phyloP scores from a whole-genome alignment of 2,113 vertebrate genomes.

The Antigone vipio region DNA sequence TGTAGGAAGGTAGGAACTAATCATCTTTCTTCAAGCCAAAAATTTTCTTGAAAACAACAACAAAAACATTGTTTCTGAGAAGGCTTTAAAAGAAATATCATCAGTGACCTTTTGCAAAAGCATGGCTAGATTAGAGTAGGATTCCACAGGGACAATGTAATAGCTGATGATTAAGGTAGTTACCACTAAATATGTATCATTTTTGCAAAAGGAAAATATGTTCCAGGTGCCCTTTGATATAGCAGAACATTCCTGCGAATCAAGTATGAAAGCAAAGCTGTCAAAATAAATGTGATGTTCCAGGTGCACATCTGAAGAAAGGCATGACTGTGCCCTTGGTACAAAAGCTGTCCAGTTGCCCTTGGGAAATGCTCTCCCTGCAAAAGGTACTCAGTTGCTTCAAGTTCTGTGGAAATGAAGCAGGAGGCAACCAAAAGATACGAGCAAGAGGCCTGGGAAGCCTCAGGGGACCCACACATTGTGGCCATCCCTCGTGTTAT shows the following conservation, averaged over 20 bases:
- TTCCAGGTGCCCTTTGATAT: neutral
- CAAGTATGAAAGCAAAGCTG: conserved; percentile 13
- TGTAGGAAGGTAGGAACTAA: neutral
- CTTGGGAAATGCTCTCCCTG: neutral
- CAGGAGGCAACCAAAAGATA: neutral
- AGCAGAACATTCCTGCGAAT: neutral
- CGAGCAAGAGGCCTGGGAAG: neutral
- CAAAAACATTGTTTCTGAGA: neutral
- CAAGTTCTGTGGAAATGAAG: neutral
- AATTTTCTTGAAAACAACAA: neutral
- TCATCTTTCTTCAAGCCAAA: neutral
- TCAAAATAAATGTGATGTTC: neutral
- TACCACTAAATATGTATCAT: neutral
- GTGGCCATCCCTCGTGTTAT: neutral
- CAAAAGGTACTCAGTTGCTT: neutral
- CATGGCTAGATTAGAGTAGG: neutral
- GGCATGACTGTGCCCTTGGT: neutral
- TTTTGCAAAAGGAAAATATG: conserved; percentile 19
- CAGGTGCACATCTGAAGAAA: neutral
- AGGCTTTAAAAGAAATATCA: neutral
- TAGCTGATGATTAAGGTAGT: neutral
- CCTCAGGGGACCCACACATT: accelerated
- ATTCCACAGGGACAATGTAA: neutral
- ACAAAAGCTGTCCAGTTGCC: neutral
- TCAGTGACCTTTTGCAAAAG: neutral